phyloP scores from a whole-genome alignment of 2,113 vertebrate species.

The Antechinus stuartii region DNA sequence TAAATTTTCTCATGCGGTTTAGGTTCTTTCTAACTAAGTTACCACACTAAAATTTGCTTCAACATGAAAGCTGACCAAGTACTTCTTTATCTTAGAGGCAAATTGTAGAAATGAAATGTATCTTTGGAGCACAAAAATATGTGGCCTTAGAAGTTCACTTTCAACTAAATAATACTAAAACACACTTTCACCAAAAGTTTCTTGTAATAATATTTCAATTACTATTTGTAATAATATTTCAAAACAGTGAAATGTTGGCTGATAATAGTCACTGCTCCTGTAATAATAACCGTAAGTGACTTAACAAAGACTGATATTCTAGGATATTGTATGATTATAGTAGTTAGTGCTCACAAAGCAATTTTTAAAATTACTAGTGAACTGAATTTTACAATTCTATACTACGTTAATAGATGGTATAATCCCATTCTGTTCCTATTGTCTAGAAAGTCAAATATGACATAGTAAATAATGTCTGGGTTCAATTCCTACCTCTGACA shows the following conservation, averaged over 20 bases:
- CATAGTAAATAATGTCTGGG: not conserved
- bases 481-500: not conserved
- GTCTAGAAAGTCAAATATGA: not conserved
- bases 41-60: not conserved
- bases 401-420: not conserved
- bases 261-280: not conserved
- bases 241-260: not conserved
- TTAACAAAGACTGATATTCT: not conserved
- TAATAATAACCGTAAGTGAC: not conserved
- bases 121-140: not conserved
- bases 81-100: conserved; percentile 37
- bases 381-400: not conserved
- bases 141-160: not conserved
- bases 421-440: conserved; percentile 1
- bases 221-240: not conserved
- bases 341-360: not conserved
- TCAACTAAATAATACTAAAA: not conserved
- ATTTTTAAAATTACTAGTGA: not conserved
- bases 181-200: not conserved
- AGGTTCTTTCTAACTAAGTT: not conserved
- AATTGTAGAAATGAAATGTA: conserved; percentile 9
- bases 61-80: not conserved
- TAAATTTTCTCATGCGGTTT: conserved; percentile 21
- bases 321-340: not conserved
- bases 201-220: not conserved